A percentile compares a stretch with the other conserved stretches of the same genome.
These are phyloP conservation scores for Chelonia mydas DNA, from an alignment of 2,797 vertebrate species.

Conservation along the genomic window DNA sequence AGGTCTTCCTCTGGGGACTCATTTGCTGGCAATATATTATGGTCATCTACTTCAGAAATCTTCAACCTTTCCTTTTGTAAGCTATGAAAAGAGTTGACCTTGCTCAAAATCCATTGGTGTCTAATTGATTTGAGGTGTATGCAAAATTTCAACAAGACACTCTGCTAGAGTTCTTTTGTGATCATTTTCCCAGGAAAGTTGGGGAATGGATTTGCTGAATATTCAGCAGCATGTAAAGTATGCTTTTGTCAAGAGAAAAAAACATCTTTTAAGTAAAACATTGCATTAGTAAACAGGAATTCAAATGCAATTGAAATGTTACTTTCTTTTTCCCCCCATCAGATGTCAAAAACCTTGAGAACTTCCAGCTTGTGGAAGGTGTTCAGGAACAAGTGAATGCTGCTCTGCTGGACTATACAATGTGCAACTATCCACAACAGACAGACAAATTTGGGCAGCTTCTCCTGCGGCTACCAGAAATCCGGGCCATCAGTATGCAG, in stretches of 20 bases:
- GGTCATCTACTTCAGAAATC: constrained; percentile 79
- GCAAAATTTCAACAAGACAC: constrained; percentile 80
- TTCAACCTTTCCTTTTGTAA: constrained; percentile 81
- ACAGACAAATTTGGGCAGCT: constrained; percentile 98
- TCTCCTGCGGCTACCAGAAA: constrained; percentile 94
- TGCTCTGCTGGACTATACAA: constrained; percentile 95
- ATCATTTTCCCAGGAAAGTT: constrained; percentile 71
- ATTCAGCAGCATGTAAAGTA: constrained; percentile 63
- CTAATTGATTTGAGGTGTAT: constrained; percentile 81
- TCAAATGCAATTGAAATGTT: constrained; percentile 60
- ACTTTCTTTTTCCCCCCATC: constrained; percentile 34
- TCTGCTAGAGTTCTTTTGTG: constrained; percentile 69
- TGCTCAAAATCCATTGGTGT: constrained; percentile 81
- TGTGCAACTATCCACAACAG: constrained; percentile 98
- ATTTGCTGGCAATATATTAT: constrained; percentile 86
- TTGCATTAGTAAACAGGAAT: constrained; percentile 57
- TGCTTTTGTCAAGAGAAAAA: constrained; percentile 67
- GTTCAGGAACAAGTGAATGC: constrained; percentile 98
- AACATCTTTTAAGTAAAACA: constrained; percentile 43
- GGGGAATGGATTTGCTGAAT: constrained; percentile 67
- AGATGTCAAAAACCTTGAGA: constrained; percentile 99
- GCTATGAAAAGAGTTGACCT: constrained; percentile 83
- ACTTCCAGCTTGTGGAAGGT: constrained; percentile 96
- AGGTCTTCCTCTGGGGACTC: constrained; percentile 85
- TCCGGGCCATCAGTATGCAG: constrained; percentile 97